Percentiles rank a stretch among this genome's conserved stretches.
These are phyloP conservation scores for Campopleginae sp. DNA, from an alignment of 2,888 invertebrate species.

Conservation along the genomic window DNA sequence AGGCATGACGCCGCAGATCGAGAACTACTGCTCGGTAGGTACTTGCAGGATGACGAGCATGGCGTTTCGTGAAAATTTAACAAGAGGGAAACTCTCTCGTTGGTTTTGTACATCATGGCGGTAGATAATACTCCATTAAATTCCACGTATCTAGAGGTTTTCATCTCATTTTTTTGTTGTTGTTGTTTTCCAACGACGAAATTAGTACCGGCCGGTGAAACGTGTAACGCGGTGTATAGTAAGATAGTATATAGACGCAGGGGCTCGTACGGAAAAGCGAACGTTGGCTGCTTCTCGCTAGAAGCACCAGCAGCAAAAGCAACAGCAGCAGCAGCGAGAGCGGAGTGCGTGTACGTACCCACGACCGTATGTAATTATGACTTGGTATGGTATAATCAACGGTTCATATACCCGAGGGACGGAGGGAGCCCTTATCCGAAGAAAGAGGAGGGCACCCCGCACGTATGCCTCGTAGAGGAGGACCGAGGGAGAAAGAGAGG, in stretches of 20 bases:
- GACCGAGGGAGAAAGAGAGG: slow-evolving; percentile 27
- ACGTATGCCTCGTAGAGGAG: slow-evolving; percentile 27
- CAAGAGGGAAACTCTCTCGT: slow-evolving; percentile 43
- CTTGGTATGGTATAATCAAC: slow-evolving; percentile 68
- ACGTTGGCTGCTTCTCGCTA: slow-evolving; percentile 46
- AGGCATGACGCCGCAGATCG: slow-evolving; percentile 38
- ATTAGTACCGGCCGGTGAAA: slow-evolving; percentile 43
- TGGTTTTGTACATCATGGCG: slow-evolving; percentile 32
- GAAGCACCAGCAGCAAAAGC: slow-evolving; percentile 56
- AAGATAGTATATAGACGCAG: slow-evolving; percentile 35
- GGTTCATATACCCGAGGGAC: slow-evolving; percentile 67
- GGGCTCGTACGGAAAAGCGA: slow-evolving; percentile 43
- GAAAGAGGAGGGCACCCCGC: slow-evolving; percentile 50
- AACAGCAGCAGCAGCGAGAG: slow-evolving; percentile 56
- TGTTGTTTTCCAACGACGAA: slow-evolving; percentile 45
- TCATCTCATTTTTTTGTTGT: slow-evolving; percentile 57
- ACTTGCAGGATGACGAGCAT: slow-evolving; percentile 32
- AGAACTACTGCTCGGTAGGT: slow-evolving; percentile 21
- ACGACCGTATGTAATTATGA: slow-evolving; percentile 67
- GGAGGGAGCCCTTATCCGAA: slow-evolving; percentile 62
- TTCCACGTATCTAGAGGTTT: slow-evolving; percentile 59
- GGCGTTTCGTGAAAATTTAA: slow-evolving; percentile 56
- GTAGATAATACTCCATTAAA: slow-evolving; percentile 41
- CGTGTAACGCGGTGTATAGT: slow-evolving; percentile 49
- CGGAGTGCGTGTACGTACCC: slow-evolving; percentile 65